Conservation (phyloP, 2,797 vertebrate genomes). For the Halcyon leucocephala region DNA sequence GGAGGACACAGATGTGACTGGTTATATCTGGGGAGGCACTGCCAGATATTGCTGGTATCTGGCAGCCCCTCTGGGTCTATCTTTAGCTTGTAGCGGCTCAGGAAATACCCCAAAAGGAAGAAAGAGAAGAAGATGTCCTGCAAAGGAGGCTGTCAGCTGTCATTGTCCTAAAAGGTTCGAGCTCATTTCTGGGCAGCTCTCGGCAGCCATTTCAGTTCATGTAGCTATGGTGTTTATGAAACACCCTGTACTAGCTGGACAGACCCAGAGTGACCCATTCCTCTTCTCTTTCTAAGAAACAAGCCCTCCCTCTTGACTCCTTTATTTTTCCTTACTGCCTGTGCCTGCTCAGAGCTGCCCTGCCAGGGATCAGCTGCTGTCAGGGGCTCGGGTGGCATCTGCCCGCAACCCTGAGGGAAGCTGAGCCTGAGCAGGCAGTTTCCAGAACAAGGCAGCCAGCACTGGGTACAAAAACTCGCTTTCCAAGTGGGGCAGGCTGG, state of each 20-base stretch:
- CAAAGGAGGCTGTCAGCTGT: background rate
- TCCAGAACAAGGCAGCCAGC: background rate
- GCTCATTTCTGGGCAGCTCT: background rate
- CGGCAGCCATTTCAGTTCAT: background rate
- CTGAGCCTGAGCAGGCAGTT: background rate
- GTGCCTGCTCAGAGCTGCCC: background rate
- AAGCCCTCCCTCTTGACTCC: background rate
- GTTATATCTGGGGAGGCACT: background rate
- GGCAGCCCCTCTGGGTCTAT: background rate
- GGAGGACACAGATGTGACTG: background rate
- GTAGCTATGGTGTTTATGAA: background rate
- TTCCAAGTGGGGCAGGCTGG: conserved; percentile 47
- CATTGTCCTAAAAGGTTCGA: background rate
- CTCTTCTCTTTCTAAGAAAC: conserved; percentile 19
- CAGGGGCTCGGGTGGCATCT: background rate
- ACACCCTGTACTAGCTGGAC: background rate
- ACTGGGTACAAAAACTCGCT: background rate
- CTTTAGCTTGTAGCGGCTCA: background rate
- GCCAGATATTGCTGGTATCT: background rate
- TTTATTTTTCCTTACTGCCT: background rate
- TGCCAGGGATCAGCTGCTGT: background rate
- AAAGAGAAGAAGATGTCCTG: background rate
- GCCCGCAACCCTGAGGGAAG: background rate
- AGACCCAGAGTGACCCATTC: background rate
- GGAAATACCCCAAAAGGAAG: background rate